Base-by-base conservation (phyloP, 2,113 vertebrate species). In the Lophotis ruficrista region DNA sequence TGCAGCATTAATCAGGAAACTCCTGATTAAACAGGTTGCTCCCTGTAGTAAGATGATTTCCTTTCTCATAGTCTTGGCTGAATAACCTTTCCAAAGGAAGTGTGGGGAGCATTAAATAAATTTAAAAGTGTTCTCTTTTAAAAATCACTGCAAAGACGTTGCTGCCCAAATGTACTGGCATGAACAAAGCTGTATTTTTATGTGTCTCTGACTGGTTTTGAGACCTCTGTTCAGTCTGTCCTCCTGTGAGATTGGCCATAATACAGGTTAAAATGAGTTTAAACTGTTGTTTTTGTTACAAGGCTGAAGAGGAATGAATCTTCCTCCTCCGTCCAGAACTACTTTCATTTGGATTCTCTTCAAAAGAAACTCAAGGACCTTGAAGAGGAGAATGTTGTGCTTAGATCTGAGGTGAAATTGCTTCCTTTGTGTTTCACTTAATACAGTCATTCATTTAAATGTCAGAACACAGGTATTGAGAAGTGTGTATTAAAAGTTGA, bases 291-390 rank as follows among this genome's bases (percentile, higher is more conserved):
- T 88, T 61, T 77, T 12, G 2, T 57, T 89, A 37, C 50, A 96
- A 99, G 99, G 84, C 89, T 99, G 87, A 99, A 98, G 92, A 98
- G 98, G 53, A 99, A 98, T 90, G 99, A 99, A 90, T 98, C 98
- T 3, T 98, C 96, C 12, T 98, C 98, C 87, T 99, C 98, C 0
- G 97, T 99, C 71, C 99, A 99, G 96, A 98, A 97, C 76, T 98
- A 98, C 96, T 99, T 99, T 94, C 99, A 99, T 45, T 91, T 99
- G 98, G 99, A 99, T 93, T 99, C 99, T 12, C 98, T 99, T 89
- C 99, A 99, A 84, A 99, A 99, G 98, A 99, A 99, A 94, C 98
- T 99, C 58, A 99, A 99, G 97, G 99, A 99, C 94, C 98, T 99
- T 21, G 99, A 99, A 93, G 99, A 99, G 83, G 99, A 99, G 96